Conservation (phyloP, 2,888 invertebrate genomes). For the Phyllotreta striolata region DNA sequence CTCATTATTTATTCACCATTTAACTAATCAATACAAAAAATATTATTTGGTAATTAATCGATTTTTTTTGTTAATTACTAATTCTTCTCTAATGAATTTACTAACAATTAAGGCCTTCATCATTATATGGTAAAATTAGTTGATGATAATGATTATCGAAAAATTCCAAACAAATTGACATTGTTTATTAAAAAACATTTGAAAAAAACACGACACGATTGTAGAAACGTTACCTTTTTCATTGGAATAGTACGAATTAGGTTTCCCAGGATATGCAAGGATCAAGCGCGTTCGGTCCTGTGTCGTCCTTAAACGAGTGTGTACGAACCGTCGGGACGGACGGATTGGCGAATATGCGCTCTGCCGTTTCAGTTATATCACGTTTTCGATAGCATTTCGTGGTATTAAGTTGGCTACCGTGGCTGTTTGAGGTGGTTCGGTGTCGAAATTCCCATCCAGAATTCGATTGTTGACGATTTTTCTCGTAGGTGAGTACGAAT, state of each 20-base stretch:
- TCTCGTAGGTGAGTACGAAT: conserved; percentile 37
- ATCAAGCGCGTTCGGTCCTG: conserved; percentile 15
- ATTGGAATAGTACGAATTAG: too few species aligned
- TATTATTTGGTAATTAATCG: too few species aligned
- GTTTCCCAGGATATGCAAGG: conserved; percentile 32
- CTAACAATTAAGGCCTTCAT: too few species aligned
- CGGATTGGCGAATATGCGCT: conserved; percentile 55
- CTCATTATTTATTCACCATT: too few species aligned
- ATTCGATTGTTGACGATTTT: conserved; percentile 46
- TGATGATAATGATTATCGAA: too few species aligned
- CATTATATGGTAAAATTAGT: too few species aligned
- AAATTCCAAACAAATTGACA: too few species aligned
- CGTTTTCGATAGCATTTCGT: conserved; percentile 61
- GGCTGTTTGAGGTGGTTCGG: conserved; percentile 61
- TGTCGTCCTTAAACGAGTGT: background rate
- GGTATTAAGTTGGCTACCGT: conserved; percentile 63
- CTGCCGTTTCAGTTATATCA: conserved; percentile 54
- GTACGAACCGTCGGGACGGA: conserved; percentile 15
- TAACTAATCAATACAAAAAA: too few species aligned
- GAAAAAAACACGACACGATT: too few species aligned
- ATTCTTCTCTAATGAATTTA: too few species aligned
- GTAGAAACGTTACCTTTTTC: background rate
- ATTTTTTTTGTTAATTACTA: too few species aligned
- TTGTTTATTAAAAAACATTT: too few species aligned
- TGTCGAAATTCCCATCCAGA: conserved; percentile 52